A percentile compares a stretch with the other conserved stretches of the same genome.
Conservation (phyloP, 2,888 invertebrate species). For the Ethmia dodecea region DNA sequence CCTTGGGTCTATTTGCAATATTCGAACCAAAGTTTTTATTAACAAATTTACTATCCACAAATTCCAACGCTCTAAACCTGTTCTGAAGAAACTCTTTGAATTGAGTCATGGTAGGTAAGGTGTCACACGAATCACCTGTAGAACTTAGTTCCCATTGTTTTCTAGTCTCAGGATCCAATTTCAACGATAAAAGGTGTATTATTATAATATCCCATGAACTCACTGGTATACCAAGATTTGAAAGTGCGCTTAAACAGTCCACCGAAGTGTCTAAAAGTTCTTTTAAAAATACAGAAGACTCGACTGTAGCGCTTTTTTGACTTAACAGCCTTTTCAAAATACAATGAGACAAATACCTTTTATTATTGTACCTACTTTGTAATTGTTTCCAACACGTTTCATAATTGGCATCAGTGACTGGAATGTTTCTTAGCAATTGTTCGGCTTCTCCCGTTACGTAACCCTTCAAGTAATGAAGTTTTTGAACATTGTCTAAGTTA, state of each 20-base stretch:
- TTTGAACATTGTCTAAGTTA: slow-evolving; percentile 18
- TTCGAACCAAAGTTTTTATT: neutral
- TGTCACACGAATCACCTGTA: neutral
- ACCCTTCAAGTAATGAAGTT: slow-evolving; percentile 21
- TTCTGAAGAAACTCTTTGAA: slow-evolving; percentile 9
- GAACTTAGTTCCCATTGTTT: slow-evolving; percentile 10
- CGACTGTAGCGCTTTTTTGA: slow-evolving; percentile 10
- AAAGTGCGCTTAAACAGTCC: slow-evolving; percentile 9
- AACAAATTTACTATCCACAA: slow-evolving; percentile 4
- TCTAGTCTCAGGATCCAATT: slow-evolving; percentile 15
- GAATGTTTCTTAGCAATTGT: slow-evolving; percentile 15
- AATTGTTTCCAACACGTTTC: slow-evolving; percentile 18
- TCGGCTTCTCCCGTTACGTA: slow-evolving; percentile 18
- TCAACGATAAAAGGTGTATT: slow-evolving; percentile 11
- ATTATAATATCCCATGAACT: slow-evolving; percentile 14
- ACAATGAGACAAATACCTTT: slow-evolving; percentile 17
- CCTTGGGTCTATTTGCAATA: slow-evolving; percentile 5
- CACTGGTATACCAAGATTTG: slow-evolving; percentile 9
- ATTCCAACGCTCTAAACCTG: slow-evolving; percentile 13
- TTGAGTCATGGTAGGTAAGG: slow-evolving; percentile 12
- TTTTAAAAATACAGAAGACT: slow-evolving; percentile 13
- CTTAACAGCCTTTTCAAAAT: slow-evolving; percentile 18
- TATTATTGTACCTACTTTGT: slow-evolving; percentile 18
- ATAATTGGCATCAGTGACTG: slow-evolving; percentile 19
- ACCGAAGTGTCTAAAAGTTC: slow-evolving; percentile 16